Base-by-base conservation (phyloP, 2,888 invertebrate genomes). In the Orthosia incerta region DNA sequence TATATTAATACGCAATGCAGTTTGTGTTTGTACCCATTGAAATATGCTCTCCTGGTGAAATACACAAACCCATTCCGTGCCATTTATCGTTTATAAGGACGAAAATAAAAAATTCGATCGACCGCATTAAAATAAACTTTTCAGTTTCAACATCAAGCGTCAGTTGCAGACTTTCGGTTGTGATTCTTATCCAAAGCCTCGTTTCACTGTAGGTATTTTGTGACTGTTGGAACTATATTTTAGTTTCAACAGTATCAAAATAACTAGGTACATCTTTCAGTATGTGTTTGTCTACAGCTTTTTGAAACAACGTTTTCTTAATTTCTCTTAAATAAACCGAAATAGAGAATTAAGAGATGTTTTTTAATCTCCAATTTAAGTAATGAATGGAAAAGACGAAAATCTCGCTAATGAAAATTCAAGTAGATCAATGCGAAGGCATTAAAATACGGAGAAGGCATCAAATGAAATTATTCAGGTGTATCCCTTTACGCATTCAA, bases 401-500 rank as follows among this genome's bases (percentile, higher is more conserved):
- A 67, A 60, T 53, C 15, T 61, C 48, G 51, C 50, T 61, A 78
- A 67, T 60, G n/a, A 67, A 77, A 68, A 77, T 64, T 61, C 45
- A 55, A 64, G 56, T n/a, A 64, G 15, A 78, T 82, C 79, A 62
- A 79, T 70, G 20, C 56, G 53, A 67, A 39, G 26, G 53, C 61
- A 62, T 80, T 66, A 57, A 67, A 81, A 68, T 55, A 73, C 72
- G 46, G 46, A 53, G 46, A 72, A 64, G 70, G 62, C 84, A 81
- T 82, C 64, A 84, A 79, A 82, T 82, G 12, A 69, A 79, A 82
- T 75, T 79, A 71, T 76, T 82, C 79, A 82, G 82, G 71, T 74
- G 67, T 79, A 85, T 85, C 73, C 73, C 61, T 79, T 75, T 73
- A 66, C 79, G 82, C 57, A 79, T 85, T 85, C 74, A 84, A 80